phyloP scores from a whole-genome alignment of 2,113 vertebrate genomes.

The Scophthalmus maximus region DNA sequence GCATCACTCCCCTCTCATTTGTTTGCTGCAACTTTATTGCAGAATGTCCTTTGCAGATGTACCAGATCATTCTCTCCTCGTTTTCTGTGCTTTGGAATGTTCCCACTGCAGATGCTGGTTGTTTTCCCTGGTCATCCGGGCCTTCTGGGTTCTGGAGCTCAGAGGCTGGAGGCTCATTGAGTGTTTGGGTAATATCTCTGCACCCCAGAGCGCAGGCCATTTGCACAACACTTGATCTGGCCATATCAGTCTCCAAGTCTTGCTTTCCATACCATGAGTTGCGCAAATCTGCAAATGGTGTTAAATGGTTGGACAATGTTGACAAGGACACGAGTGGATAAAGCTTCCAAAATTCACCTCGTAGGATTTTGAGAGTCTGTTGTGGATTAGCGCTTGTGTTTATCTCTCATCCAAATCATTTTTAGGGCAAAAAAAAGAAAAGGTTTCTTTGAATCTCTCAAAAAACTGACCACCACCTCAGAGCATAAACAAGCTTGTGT shows the following conservation, averaged over 20 bases:
- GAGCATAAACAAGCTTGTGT: conserved; percentile 57
- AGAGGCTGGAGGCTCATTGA: not conserved
- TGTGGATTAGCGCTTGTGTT: conserved; percentile 43
- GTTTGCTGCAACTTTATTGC: conserved; percentile 17
- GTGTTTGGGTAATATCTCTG: conserved; percentile 50
- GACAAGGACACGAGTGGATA: conserved; percentile 15
- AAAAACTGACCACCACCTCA: conserved; percentile 30
- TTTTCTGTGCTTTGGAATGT: conserved; percentile 14
- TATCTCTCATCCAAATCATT: conserved; percentile 41
- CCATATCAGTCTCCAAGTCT: conserved; percentile 12
- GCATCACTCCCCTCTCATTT: conserved; percentile 28
- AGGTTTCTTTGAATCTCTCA: conserved; percentile 14
- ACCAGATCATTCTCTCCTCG: conserved; percentile 18
- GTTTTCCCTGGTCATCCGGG: conserved; percentile 32
- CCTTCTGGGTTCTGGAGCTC: conserved; percentile 8
- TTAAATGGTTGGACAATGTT: conserved; percentile 16
- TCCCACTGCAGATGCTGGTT: conserved; percentile 37
- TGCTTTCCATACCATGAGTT: not conserved
- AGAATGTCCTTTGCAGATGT: conserved; percentile 41
- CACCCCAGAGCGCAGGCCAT: conserved; percentile 21
- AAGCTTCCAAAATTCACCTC: not conserved
- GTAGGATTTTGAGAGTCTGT: not conserved
- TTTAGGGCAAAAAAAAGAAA: conserved; percentile 18
- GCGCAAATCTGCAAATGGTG: conserved; percentile 26
- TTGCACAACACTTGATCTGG: conserved; percentile 37